These are phyloP conservation scores for Catharus fuscescens DNA, from an alignment of 2,113 vertebrate genomes.

Conservation along the genomic window DNA sequence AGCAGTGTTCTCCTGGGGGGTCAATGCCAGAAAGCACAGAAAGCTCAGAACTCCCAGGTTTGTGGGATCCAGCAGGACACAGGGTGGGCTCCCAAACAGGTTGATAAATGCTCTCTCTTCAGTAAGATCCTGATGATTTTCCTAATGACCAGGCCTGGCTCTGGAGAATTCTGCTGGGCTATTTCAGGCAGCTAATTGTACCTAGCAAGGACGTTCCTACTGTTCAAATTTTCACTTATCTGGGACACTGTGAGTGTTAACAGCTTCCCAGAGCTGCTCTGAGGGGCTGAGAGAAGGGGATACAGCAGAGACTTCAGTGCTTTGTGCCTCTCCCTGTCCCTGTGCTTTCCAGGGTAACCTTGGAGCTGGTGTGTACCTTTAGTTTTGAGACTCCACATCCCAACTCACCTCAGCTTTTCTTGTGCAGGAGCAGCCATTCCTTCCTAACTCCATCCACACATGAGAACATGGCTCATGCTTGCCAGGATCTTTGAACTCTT, in stretches of 20 bases:
- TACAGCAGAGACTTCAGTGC: background rate
- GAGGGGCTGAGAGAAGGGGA: background rate
- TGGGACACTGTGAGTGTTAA: background rate
- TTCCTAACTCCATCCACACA: background rate
- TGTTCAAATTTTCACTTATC: background rate
- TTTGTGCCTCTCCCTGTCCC: background rate
- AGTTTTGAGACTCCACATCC: background rate
- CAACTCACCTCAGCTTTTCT: background rate
- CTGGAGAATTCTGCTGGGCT: slow-evolving; percentile 4
- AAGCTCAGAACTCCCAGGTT: too few relatives aligned
- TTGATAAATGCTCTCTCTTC: background rate
- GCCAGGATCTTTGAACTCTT: background rate
- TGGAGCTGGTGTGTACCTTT: background rate
- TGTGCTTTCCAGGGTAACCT: background rate
- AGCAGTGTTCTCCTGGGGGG: too few relatives aligned
- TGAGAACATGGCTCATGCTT: fast-evolving
- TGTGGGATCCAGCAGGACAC: background rate
- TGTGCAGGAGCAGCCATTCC: background rate
- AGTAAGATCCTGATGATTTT: background rate
- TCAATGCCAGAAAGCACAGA: too few relatives aligned
- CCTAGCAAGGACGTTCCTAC: slow-evolving; percentile 16
- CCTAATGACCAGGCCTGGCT: slow-evolving; percentile 20
- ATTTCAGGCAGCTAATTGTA: slow-evolving; percentile 47
- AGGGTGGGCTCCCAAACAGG: fast-evolving
- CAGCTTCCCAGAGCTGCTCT: background rate